Evolutionary conservation across 2,888 invertebrate genomes (phyloP).

Genomic region (Plebejus melissa): DNA sequence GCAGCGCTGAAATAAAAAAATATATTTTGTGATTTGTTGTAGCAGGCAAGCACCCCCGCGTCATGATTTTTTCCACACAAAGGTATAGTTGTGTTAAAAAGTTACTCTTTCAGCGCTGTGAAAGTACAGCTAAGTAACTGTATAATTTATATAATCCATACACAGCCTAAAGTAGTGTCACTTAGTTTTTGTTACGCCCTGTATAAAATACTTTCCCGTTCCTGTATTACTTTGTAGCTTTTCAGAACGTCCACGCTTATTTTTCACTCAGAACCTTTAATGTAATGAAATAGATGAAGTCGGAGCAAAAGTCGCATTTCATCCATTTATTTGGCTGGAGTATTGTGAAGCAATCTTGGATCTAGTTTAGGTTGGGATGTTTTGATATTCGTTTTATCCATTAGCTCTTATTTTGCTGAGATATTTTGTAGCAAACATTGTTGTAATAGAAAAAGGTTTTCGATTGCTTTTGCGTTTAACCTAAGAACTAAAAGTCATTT

Average conservation of each 20-base stretch:
- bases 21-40: too few species aligned
- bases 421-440: not conserved
- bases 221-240: not conserved
- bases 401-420: constrained; percentile 6
- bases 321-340: constrained; percentile 8
- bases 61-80: too few species aligned
- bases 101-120: too few species aligned
- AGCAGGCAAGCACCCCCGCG: too few species aligned
- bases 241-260: not conserved
- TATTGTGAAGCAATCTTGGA: constrained; percentile 14
- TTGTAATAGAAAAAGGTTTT: not conserved
- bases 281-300: constrained; percentile 13
- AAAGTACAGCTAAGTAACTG: too few species aligned
- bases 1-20: too few species aligned
- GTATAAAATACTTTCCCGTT: not conserved
- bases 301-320: not conserved
- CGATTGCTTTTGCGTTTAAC: not conserved
- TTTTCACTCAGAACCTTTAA: not conserved
- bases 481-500: not conserved
- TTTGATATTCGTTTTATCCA: constrained; percentile 9
- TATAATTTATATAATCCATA: too few species aligned
- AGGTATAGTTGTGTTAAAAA: too few species aligned
- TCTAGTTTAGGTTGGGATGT: constrained; percentile 6
- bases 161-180: too few species aligned
- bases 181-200: too few species aligned